phyloP scores from a whole-genome alignment of 2,888 invertebrate species.

The Phyllotreta cruciferae region DNA sequence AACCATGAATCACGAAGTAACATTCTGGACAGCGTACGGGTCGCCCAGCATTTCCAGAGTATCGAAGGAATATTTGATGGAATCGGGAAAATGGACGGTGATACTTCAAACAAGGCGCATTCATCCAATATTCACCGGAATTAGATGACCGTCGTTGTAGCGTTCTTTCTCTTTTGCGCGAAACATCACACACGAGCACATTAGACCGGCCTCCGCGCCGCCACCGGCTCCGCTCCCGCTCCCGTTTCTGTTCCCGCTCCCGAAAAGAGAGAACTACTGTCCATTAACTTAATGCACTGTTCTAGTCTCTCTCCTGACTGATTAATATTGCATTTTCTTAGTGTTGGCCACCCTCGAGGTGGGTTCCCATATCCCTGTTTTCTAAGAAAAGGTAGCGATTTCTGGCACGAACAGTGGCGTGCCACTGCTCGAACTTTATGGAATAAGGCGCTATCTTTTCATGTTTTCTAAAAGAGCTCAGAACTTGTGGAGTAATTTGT shows the following conservation, averaged over 20 bases:
- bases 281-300: constrained; percentile 62
- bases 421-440: too few relatives aligned
- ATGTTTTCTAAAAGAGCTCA: too few relatives aligned
- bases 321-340: constrained; percentile 71
- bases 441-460: too few relatives aligned
- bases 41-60: constrained; percentile 1
- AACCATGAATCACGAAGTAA: too few relatives aligned
- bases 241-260: not conserved
- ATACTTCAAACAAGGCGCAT: constrained; percentile 26
- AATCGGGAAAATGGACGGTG: constrained; percentile 20
- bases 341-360: constrained; percentile 47
- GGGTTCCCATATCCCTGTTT: not conserved
- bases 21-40: not conserved
- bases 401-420: too few relatives aligned
- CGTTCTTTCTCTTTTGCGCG: constrained; percentile 27
- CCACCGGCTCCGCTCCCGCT: too few relatives aligned
- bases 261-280: constrained; percentile 48
- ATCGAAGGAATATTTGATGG: constrained; percentile 9
- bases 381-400: too few relatives aligned
- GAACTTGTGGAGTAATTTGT: too few relatives aligned
- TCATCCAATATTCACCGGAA: constrained; percentile 37
- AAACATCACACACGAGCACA: constrained; percentile 35
- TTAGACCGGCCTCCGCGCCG: constrained; percentile 22
- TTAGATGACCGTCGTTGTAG: constrained; percentile 35
- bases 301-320: constrained; percentile 61